A percentile compares a stretch with the other conserved stretches of the same genome.
These are phyloP conservation scores for Phocides pigmalion DNA, from an alignment of 1,140 invertebrate genomes.

Conservation along the genomic window DNA sequence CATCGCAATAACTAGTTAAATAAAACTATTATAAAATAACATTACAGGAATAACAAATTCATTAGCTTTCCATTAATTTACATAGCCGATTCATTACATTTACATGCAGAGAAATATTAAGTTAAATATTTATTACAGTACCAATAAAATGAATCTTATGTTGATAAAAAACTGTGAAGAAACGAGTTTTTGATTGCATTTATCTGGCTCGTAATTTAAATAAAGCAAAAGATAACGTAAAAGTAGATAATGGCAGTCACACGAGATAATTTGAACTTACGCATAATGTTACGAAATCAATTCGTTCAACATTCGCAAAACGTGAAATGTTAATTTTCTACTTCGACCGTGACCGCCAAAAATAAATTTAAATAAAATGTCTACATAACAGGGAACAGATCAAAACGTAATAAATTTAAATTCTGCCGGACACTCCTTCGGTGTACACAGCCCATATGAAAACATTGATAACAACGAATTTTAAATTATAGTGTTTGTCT, in stretches of 20 bases:
- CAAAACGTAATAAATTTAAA: neutral
- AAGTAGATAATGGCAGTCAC: slow-evolving; percentile 7
- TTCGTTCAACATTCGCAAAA: slow-evolving; percentile 1
- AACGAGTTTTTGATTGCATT: neutral
- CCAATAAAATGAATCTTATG: neutral
- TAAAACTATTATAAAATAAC: too few relatives aligned
- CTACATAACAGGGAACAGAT: neutral
- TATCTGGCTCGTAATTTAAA: slow-evolving; percentile 11
- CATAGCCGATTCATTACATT: too few relatives aligned
- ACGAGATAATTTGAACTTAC: slow-evolving; percentile 5
- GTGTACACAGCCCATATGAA: too few relatives aligned
- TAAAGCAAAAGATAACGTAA: slow-evolving; percentile 9
- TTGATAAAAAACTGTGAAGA: slow-evolving; percentile 19
- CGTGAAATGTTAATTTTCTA: slow-evolving; percentile 17
- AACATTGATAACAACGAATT: too few relatives aligned
- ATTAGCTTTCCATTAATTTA: too few relatives aligned
- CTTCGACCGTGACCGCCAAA: slow-evolving; percentile 21
- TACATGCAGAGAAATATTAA: too few relatives aligned
- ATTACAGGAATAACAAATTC: too few relatives aligned
- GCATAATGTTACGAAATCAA: slow-evolving; percentile 1
- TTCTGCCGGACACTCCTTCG: too few relatives aligned
- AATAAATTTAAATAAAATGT: neutral
- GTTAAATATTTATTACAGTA: too few relatives aligned
- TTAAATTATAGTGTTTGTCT: too few relatives aligned
- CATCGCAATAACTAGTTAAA: too few relatives aligned